phyloP scores from a whole-genome alignment of 1,140 invertebrate species.

The Eumaeus atala region DNA sequence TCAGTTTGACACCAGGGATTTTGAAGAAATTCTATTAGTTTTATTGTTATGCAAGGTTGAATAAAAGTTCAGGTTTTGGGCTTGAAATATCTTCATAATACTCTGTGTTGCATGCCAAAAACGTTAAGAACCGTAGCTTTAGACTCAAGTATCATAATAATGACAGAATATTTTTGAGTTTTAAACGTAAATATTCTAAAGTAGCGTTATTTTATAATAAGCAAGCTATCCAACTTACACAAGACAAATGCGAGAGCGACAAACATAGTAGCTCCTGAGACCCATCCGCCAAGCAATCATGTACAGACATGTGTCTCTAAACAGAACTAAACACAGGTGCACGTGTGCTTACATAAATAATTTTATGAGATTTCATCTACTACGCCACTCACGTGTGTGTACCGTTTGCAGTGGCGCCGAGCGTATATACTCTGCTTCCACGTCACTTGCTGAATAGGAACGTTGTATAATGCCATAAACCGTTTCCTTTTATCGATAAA shows the following conservation, averaged over 20 bases:
- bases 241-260: conserved; percentile 23
- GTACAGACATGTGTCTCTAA: conserved; percentile 36
- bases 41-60: too few relatives aligned
- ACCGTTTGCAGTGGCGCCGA: conserved; percentile 23
- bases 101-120: too few relatives aligned
- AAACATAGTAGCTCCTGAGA: conserved; percentile 18
- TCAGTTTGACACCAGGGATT: too few relatives aligned
- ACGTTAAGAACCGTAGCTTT: too few relatives aligned
- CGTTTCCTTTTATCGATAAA: too few relatives aligned
- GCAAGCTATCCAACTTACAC: not conserved
- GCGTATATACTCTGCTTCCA: not conserved
- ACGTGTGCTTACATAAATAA: conserved; percentile 49
- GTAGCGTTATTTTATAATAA: not conserved
- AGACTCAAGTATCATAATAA: too few relatives aligned
- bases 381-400: conserved; percentile 33
- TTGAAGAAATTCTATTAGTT: too few relatives aligned
- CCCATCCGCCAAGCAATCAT: conserved; percentile 23
- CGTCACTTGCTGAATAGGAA: too few relatives aligned
- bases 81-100: too few relatives aligned
- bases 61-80: too few relatives aligned
- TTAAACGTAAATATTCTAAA: not conserved
- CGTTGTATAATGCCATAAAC: too few relatives aligned
- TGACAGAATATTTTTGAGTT: too few relatives aligned
- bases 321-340: conserved; percentile 57
- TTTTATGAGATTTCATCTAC: conserved; percentile 38